These are phyloP conservation scores for Pelobates cultripes DNA, from an alignment of 2,797 vertebrate species.

Conservation along the genomic window DNA sequence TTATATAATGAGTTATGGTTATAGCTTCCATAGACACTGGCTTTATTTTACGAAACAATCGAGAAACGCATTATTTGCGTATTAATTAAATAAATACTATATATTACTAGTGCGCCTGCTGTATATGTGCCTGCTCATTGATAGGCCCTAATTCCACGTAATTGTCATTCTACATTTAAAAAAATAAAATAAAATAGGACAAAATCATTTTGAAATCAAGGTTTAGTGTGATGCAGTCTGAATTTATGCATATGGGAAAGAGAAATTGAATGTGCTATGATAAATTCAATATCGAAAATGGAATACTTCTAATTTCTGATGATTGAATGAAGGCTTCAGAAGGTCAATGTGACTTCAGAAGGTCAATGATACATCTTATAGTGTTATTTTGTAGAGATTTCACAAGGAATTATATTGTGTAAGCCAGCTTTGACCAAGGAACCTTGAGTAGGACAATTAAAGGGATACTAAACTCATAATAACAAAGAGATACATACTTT, in stretches of 20 bases:
- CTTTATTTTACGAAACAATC: conserved; percentile 50
- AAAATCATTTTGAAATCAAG: not conserved
- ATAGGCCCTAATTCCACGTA: conserved; percentile 29
- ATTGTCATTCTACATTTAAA: conserved; percentile 14
- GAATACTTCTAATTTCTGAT: not conserved
- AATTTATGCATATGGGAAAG: not conserved
- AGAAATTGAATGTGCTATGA: not conserved
- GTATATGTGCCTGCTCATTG: conserved; percentile 16
- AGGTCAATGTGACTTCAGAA: not conserved
- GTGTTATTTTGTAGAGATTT: not conserved
- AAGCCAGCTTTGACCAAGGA: too few species aligned
- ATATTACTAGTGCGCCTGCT: conserved; percentile 25
- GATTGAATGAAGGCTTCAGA: not conserved
- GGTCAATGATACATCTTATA: not conserved
- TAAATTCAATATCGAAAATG: not conserved
- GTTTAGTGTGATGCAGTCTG: not conserved
- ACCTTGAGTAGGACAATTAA: too few species aligned
- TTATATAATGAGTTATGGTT: conserved; percentile 52
- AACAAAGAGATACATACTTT: too few species aligned
- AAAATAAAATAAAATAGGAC: conserved; percentile 8
- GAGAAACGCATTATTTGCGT: conserved; percentile 36
- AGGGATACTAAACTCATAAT: too few species aligned
- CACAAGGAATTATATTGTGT: too few species aligned
- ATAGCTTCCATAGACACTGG: conserved; percentile 42
- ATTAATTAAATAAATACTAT: conserved; percentile 49